A percentile compares a stretch with the other conserved stretches of the same genome.
Conservation (phyloP, 2,113 vertebrate species). For the Beaufortia kweichowensis region DNA sequence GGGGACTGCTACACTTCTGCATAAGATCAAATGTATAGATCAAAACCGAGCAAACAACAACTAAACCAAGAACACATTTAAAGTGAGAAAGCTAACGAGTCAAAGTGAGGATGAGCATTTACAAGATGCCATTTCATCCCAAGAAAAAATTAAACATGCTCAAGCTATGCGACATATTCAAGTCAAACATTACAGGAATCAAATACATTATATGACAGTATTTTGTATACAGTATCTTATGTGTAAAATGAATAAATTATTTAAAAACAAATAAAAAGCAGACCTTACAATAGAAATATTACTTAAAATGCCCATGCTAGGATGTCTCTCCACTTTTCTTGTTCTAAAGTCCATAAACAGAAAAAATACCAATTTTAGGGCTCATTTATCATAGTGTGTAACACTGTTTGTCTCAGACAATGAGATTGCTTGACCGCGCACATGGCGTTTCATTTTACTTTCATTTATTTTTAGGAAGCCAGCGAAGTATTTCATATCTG, state of each 20-base stretch:
- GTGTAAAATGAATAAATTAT: no score
- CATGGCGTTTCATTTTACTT: neutral
- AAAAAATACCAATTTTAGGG: slow-evolving; percentile 5
- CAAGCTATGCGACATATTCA: neutral
- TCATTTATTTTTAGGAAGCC: slow-evolving; percentile 16
- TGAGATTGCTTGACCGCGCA: neutral
- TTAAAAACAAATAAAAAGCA: no score
- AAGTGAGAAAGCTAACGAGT: neutral
- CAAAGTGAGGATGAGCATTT: no score
- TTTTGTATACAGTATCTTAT: no score
- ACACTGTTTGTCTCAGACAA: slow-evolving; percentile 2
- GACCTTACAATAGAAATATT: no score
- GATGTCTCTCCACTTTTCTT: neutral
- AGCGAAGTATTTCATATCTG: slow-evolving; percentile 23
- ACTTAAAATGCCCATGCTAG: neutral
- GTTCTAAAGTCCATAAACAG: neutral
- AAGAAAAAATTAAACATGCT: neutral
- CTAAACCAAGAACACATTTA: neutral
- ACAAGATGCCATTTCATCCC: neutral
- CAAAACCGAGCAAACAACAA: neutral
- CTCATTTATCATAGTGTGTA: slow-evolving; percentile 7
- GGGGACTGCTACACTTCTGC: no score
- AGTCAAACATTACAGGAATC: no score
- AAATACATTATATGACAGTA: no score
- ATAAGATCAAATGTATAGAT: neutral